Percentiles rank a stretch among this genome's conserved stretches.
These are phyloP conservation scores for Semotilus atromaculatus DNA, from an alignment of 2,797 vertebrate genomes.

Conservation along the genomic window DNA sequence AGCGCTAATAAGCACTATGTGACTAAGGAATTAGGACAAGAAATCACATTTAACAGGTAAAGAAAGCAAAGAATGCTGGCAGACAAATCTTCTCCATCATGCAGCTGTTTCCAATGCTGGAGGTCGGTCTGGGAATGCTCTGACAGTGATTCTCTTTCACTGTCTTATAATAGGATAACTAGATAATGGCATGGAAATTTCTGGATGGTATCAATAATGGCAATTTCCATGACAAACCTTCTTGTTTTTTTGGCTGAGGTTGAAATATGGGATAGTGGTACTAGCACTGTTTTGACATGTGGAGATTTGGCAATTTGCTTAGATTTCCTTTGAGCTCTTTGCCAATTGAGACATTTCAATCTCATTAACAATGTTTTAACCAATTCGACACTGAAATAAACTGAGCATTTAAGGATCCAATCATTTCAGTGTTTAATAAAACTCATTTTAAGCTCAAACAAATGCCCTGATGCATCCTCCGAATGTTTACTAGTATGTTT, in stretches of 20 bases:
- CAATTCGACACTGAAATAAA: slow-evolving; percentile 65
- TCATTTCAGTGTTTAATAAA: slow-evolving; percentile 57
- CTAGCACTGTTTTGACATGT: slow-evolving; percentile 21
- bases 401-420: slow-evolving; percentile 55
- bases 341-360: slow-evolving; percentile 54
- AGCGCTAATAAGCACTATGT: slow-evolving; percentile 31
- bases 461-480: neutral
- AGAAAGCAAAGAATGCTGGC: slow-evolving; percentile 6
- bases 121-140: slow-evolving; percentile 31
- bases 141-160: slow-evolving; percentile 59
- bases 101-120: slow-evolving; percentile 34
- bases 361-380: slow-evolving; percentile 64
- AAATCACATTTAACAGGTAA: neutral
- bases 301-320: slow-evolving; percentile 1
- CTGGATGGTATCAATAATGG: slow-evolving; percentile 45
- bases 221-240: slow-evolving; percentile 50
- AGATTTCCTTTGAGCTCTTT: neutral
- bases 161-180: slow-evolving; percentile 49
- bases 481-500: neutral
- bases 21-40: slow-evolving; percentile 8
- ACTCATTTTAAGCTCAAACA: slow-evolving; percentile 10
- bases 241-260: slow-evolving; percentile 33
- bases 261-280: slow-evolving; percentile 18
- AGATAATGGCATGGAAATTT: slow-evolving; percentile 49
- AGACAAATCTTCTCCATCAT: slow-evolving; percentile 27